phyloP scores from a whole-genome alignment of 2,113 vertebrate genomes.

The Ornithorhynchus anatinus region DNA sequence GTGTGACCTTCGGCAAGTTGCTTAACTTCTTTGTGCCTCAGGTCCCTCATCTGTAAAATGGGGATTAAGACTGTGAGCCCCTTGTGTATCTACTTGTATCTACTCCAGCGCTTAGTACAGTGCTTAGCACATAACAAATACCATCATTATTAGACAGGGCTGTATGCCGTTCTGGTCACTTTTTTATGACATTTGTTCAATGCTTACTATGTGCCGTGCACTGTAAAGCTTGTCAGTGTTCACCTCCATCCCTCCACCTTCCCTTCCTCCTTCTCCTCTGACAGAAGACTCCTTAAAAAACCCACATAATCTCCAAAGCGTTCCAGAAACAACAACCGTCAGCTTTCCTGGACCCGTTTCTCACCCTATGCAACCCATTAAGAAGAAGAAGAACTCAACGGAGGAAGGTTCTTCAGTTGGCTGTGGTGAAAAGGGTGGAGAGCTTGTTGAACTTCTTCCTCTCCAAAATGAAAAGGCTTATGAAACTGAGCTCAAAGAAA shows the following conservation, averaged over 20 bases:
- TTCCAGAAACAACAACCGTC: neutral
- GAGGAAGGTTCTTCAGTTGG: neutral
- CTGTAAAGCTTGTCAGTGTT: too few species aligned
- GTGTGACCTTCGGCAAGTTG: too few species aligned
- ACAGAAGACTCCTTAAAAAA: neutral
- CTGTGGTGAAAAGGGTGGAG: conserved; percentile 7
- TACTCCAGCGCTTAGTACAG: too few species aligned
- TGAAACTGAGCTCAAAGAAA: conserved; percentile 1
- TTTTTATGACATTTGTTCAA: too few species aligned
- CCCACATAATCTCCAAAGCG: neutral
- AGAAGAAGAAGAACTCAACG: conserved; percentile 6
- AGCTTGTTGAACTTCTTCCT: neutral
- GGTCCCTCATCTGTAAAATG: too few species aligned
- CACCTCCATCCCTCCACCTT: neutral
- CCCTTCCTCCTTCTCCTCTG: neutral
- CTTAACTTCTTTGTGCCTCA: too few species aligned
- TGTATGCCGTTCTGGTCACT: too few species aligned
- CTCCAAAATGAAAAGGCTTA: conserved; percentile 31
- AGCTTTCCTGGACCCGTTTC: neutral
- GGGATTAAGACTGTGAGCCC: too few species aligned
- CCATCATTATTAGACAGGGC: too few species aligned
- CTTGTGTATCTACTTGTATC: too few species aligned
- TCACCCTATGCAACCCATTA: conserved; percentile 16
- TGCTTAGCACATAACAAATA: too few species aligned
- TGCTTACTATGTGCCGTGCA: too few species aligned